Base-by-base conservation (phyloP, 2,888 invertebrate genomes). In the Hydrotaea diabolus region DNA sequence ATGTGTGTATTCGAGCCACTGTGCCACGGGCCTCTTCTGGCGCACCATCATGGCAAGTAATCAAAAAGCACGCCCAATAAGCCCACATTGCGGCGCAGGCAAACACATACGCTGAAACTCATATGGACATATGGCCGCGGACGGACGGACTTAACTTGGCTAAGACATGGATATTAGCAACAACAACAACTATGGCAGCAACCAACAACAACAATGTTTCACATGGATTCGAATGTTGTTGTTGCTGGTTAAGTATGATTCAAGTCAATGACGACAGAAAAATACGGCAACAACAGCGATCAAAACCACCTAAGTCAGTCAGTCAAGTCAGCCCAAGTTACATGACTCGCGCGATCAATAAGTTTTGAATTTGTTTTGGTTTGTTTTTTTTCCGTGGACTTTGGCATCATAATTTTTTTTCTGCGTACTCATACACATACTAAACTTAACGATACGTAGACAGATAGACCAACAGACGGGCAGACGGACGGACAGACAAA, bases 1-100 rank as follows among this genome's bases (percentile, higher is more conserved):
- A 15, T 53, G 36, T 39, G 4, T 11, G 53, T 53, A 7, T 59
- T 59, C 26, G 1, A 26, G 8, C 23, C 62, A 62, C 62, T 62
- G 62, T 62, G 49, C 31, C 1, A 13, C n/a, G n/a, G 49, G n/a
- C 2, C 49, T 62, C 62, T 15, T 8, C n/a, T 4, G n/a, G 15
- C 15, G 15, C 13, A 62, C 62, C 62, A 62, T 62, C 62, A 26
- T 62, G 62, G 62, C 31, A 73, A 81, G 66, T 69, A 69, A 83
- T 83, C 80, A 73, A 77, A 82, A 75, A 81, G 77, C 81, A 84
- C 84, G 77, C 84, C 84, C 84, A 84, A 81, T 78, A 75, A 78
- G 77, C 81, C 81, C 84, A 84, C 80, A 80, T 77, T 75, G 72
- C 21, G 59, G 72, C 66, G 17, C 19, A 17, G n/a, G 55, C 36